Base-by-base conservation (phyloP, 92 coral and sea anemone species). In the Bergia puertoricense region DNA sequence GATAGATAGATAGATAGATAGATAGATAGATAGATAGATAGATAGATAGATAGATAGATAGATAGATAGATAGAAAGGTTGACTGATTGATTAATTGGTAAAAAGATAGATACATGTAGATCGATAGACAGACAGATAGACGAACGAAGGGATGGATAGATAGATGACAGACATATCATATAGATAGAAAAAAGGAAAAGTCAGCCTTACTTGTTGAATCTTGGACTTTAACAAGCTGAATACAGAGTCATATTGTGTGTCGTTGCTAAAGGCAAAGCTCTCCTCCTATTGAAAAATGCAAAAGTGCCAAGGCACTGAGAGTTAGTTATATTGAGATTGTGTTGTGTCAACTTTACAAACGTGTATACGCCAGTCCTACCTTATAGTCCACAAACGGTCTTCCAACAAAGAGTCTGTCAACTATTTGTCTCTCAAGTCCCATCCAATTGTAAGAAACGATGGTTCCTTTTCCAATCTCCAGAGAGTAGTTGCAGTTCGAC, bases 401-500 rank as follows among this genome's bases (percentile, higher is more conserved):
- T 81, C 98, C 93, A 45, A 91, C 85, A 54, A 95, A 89, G 76
- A 95, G 92, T 91, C 96, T 92, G 92, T 95, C 98, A 75, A 93
- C 86, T 88, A 93, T 74, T 46, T 93, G 98, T 57, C 98, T 90
- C 66, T 95, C 95, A 57, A 95, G 88, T 2, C 91, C 93, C 20
- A 81, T 40, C 98, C 98, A 95, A 94, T 95, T 94, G 91, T 93
- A 95, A 72, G 94, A 93, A 14, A 95, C 93, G 42, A 87, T 18
- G 0, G 96, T 93, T 46, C 93, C 96, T 74, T 92, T 89, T 81
- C 98, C 98, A 80, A 95, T 92, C 45, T 90, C 89, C 57, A 95
- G 91, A n/a, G 96, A 93, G 85, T 95, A 95, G 68, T 93, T 85
- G n/a, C 98, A 92, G 66, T 95, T 96, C 50, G 95, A 94, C 74